Evolutionary conservation across 2,113 vertebrate genomes (phyloP).

Genomic region (Mormyrus iriodes): DNA sequence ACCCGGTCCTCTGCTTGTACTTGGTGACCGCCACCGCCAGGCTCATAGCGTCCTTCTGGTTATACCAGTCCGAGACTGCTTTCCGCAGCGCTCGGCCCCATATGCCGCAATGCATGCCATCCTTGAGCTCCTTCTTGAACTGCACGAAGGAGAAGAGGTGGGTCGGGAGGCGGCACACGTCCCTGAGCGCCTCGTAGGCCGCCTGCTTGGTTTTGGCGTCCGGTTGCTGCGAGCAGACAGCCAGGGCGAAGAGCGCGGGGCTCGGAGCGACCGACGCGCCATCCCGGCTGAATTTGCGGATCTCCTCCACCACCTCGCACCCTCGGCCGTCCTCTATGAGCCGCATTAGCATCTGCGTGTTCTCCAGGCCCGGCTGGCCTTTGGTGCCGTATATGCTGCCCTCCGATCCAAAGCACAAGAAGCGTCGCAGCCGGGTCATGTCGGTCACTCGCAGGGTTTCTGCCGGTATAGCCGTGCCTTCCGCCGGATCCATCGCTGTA

Average conservation of each 20-base stretch:
- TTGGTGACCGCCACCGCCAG: slow-evolving; percentile 80
- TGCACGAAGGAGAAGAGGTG: slow-evolving; percentile 88
- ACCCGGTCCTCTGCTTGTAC: slow-evolving; percentile 85
- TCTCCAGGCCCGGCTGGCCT: slow-evolving; percentile 63
- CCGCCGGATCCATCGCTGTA: slow-evolving; percentile 54
- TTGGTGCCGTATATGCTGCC: slow-evolving; percentile 65
- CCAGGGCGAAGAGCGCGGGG: slow-evolving; percentile 77
- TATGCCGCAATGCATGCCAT: slow-evolving; percentile 85
- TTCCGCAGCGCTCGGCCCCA: slow-evolving; percentile 90
- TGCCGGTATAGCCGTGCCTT: slow-evolving; percentile 35
- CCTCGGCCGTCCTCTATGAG: slow-evolving; percentile 80
- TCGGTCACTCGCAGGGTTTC: slow-evolving; percentile 64
- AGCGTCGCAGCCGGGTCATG: slow-evolving; percentile 67
- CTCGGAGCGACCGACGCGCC: slow-evolving; percentile 63
- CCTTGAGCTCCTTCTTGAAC: slow-evolving; percentile 86
- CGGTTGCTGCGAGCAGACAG: slow-evolving; percentile 81
- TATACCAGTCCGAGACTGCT: slow-evolving; percentile 90
- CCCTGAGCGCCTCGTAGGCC: slow-evolving; percentile 76
- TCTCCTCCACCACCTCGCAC: slow-evolving; percentile 76
- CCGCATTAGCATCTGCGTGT: slow-evolving; percentile 63
- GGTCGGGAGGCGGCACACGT: slow-evolving; percentile 72
- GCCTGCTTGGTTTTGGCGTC: slow-evolving; percentile 79
- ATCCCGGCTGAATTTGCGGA: slow-evolving; percentile 69
- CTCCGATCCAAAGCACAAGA: slow-evolving; percentile 85
- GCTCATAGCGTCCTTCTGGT: slow-evolving; percentile 74